phyloP scores from a whole-genome alignment of 1,140 invertebrate genomes.

The Eulimnadia texana region DNA sequence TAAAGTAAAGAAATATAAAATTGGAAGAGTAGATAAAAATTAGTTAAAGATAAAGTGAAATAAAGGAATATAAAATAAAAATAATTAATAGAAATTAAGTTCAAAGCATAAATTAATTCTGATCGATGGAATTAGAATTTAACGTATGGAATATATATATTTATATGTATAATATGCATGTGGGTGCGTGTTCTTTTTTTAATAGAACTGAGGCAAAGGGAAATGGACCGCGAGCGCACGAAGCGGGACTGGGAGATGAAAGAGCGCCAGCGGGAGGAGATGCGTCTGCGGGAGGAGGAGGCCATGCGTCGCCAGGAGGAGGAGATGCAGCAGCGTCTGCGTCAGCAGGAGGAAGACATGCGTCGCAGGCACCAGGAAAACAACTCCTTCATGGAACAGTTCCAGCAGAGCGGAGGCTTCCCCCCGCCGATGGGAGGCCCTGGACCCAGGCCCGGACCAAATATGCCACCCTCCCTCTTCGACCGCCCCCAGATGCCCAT shows the following conservation, averaged over 20 bases:
- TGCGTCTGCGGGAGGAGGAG: constrained; percentile 55
- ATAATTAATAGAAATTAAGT: no score
- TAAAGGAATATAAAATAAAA: no score
- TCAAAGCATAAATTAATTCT: no score
- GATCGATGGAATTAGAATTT: no score
- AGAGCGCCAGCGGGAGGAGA: constrained; percentile 64
- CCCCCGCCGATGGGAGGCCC: constrained; percentile 31
- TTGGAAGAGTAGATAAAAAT: no score
- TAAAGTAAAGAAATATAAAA: no score
- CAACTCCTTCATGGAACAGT: constrained; percentile 52
- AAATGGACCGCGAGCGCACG: constrained; percentile 70
- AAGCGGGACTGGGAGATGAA: constrained; percentile 78
- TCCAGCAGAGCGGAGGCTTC: not conserved
- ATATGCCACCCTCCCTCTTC: not conserved
- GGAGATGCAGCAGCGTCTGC: constrained; percentile 56
- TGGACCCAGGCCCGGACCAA: not conserved
- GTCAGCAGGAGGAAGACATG: constrained; percentile 63
- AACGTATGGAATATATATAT: no score
- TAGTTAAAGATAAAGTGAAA: no score
- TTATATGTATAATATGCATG: no score
- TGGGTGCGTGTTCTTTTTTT: no score
- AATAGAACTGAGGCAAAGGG: constrained; percentile 67
- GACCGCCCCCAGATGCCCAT: constrained; percentile 2
- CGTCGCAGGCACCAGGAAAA: constrained; percentile 65
- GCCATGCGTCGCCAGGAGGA: constrained; percentile 51